Evolutionary conservation across 2,888 invertebrate species (phyloP).

Genomic region (Catocala sponsa): DNA sequence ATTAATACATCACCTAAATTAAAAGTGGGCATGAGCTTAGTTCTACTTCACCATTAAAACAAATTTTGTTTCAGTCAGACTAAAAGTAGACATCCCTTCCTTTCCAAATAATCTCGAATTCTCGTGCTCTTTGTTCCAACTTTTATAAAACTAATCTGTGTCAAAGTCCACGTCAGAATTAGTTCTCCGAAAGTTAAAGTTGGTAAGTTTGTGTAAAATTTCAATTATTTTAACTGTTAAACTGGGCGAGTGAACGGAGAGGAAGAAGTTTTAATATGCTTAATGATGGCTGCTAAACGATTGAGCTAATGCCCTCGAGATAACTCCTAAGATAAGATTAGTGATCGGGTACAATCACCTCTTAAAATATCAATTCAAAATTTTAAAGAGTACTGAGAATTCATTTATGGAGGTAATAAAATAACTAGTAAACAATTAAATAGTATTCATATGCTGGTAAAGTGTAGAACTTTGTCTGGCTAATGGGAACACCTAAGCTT

Average conservation of each 20-base stretch:
- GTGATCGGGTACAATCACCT: conserved; percentile 1
- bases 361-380: too few relatives aligned
- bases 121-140: conserved; percentile 8
- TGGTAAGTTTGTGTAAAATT: conserved; percentile 25
- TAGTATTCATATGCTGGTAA: too few relatives aligned
- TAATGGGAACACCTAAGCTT: too few relatives aligned
- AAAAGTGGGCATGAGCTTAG: too few relatives aligned
- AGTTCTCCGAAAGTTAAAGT: conserved; percentile 19
- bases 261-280: conserved; percentile 24
- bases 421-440: too few relatives aligned
- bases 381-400: too few relatives aligned
- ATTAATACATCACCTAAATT: too few relatives aligned
- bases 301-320: conserved; percentile 16
- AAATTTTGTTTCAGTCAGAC: background rate
- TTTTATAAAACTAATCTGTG: conserved; percentile 24
- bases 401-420: too few relatives aligned
- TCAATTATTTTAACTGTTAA: conserved; percentile 25
- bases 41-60: background rate
- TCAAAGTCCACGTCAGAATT: conserved; percentile 26
- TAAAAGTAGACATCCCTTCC: background rate
- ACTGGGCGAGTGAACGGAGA: conserved; percentile 4
- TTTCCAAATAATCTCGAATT: conserved; percentile 6
- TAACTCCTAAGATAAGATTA: background rate
- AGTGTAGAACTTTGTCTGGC: too few relatives aligned
- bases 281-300: conserved; percentile 25